These are phyloP conservation scores for Pharmacophagus antenor DNA, from an alignment of 2,888 invertebrate genomes.

Conservation along the genomic window DNA sequence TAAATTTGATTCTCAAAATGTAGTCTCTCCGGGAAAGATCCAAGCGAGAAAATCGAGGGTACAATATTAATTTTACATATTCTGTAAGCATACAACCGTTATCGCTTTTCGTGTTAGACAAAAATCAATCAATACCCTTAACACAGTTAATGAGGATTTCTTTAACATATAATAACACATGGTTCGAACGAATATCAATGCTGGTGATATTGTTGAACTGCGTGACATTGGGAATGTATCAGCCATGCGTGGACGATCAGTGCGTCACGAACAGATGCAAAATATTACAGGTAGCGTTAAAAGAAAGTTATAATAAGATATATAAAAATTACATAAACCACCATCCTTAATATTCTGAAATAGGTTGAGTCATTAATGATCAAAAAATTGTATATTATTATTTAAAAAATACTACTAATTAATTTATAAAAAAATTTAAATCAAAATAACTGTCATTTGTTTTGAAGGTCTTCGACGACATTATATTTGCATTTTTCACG, in stretches of 20 bases:
- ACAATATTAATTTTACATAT: too few relatives aligned
- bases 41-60: too few relatives aligned
- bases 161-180: conserved; percentile 80
- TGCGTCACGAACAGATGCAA: conserved; percentile 94
- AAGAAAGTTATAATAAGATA: too few relatives aligned
- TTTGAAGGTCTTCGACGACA: conserved; percentile 95
- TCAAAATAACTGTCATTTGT: conserved; percentile 7
- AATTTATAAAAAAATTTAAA: not conserved
- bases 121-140: too few relatives aligned
- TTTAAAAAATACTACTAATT: not conserved
- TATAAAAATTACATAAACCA: too few relatives aligned
- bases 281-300: conserved; percentile 88
- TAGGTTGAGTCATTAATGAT: too few relatives aligned
- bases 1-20: too few relatives aligned
- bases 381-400: too few relatives aligned
- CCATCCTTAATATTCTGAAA: too few relatives aligned
- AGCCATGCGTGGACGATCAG: conserved; percentile 97
- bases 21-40: too few relatives aligned
- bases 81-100: too few relatives aligned
- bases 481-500: conserved; percentile 99
- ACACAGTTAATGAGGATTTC: conserved; percentile 14
- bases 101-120: too few relatives aligned
- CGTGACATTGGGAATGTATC: conserved; percentile 99
- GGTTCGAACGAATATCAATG: conserved; percentile 99
- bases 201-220: conserved; percentile 98